Evolutionary conservation across 1,140 invertebrate genomes (phyloP), one percentile per base, ranked within the genome.

Genomic region (Bicyclus anynana): DNA sequence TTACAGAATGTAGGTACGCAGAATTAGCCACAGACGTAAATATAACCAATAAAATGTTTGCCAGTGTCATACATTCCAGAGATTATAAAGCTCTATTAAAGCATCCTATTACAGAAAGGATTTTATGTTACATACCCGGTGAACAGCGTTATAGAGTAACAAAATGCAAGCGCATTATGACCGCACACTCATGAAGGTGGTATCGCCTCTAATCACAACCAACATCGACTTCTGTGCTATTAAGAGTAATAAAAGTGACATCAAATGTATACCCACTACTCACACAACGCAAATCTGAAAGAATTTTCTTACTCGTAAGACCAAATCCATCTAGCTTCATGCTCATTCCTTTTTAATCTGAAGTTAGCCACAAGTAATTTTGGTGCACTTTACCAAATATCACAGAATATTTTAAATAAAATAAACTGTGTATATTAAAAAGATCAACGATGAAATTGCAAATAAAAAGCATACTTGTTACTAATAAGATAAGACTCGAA

Each of bases 291-390:
- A 59, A 47, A 53, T 51, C 58, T 60, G 44, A 50, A 59, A 37
- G 40, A 54, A 29, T 33, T 35, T 20, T 35, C n/a, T 12, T 40
- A 23, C 16, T 52, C 26, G 29, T 49, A 54, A 27, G 46, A 53
- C 35, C 52, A 33, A 23, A 54, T 50, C 52, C 58, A 60, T 53
- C 58, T 60, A 60, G 52, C 58, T 60, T 46, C 58, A 60, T 60
- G 58, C 58, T 54, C 58, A 60, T 60, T 60, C 52, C 37, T 37
- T 20, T 53, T 61, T 27, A 18, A 54, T 55, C 35, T 47, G 29
- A 59, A 50, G 58, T 60, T 60, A 60, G 58, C 58, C 52, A 60
- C 58, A 60, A 54, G 29, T 38, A 48, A 48, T 44, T 21, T 57
- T 54, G 35, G 56, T 59, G 56, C 56, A 59, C 20, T 46, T 53